A percentile compares a stretch with the other conserved stretches of the same genome.
These are phyloP conservation scores for Calameuta filiformis DNA, from an alignment of 2,888 invertebrate genomes.

Conservation along the genomic window DNA sequence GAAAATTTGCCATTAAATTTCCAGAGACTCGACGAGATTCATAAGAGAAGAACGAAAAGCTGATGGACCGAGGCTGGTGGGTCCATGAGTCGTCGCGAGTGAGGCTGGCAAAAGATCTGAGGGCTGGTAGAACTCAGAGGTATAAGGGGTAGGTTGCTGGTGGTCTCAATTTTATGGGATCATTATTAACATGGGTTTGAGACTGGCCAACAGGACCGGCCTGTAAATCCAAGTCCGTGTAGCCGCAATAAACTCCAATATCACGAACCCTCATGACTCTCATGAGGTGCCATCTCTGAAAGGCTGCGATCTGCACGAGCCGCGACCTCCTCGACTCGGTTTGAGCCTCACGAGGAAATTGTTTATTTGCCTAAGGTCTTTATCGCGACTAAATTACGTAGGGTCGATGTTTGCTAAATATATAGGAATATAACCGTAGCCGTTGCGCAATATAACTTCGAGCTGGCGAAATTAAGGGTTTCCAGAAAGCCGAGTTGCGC, in stretches of 20 bases:
- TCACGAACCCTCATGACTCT: constrained; percentile 24
- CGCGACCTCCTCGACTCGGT: neutral
- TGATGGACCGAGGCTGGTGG: too few species aligned
- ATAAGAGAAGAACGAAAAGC: too few species aligned
- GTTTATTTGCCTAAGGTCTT: constrained; percentile 23
- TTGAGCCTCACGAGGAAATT: neutral
- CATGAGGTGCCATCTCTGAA: constrained; percentile 8
- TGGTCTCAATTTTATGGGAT: constrained; percentile 21
- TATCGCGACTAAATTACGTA: constrained; percentile 15
- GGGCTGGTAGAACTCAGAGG: too few species aligned
- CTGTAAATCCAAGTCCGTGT: constrained; percentile 19
- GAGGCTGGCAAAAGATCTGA: too few species aligned
- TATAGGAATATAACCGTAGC: neutral
- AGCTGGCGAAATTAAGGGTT: too few species aligned
- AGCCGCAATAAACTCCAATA: constrained; percentile 28
- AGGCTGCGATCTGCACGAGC: constrained; percentile 2
- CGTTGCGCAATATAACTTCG: neutral
- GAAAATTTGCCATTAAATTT: too few species aligned
- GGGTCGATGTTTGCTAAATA: constrained; percentile 14
- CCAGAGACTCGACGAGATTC: too few species aligned
- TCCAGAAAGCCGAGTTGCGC: too few species aligned
- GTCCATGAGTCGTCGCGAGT: too few species aligned
- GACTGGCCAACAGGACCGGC: constrained; percentile 6
- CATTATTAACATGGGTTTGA: constrained; percentile 24
- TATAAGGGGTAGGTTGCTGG: neutral